A percentile compares a stretch with the other conserved stretches of the same genome.
These are phyloP conservation scores for Tenodera sinensis DNA, from an alignment of 2,888 invertebrate species.

Conservation along the genomic window DNA sequence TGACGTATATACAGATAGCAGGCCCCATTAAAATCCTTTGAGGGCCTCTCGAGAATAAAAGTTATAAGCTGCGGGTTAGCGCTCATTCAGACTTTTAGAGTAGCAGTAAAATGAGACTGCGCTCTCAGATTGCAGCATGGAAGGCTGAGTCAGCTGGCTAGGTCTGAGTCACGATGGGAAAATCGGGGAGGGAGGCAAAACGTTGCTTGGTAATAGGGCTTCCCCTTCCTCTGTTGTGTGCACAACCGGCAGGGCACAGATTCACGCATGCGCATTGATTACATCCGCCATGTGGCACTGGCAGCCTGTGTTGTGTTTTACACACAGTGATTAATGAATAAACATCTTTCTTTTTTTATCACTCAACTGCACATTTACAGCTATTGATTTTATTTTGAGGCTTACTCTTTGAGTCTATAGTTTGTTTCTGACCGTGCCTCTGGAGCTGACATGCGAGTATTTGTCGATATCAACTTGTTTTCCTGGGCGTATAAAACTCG, in stretches of 20 bases:
- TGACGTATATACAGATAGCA: background rate
- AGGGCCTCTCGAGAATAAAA: background rate
- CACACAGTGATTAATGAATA: too few relatives aligned
- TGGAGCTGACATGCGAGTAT: too few relatives aligned
- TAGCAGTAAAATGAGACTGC: background rate
- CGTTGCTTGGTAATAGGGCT: background rate
- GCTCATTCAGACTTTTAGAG: background rate
- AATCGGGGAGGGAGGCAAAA: background rate
- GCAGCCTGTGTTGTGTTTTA: background rate
- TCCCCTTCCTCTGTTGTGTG: background rate
- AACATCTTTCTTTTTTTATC: too few relatives aligned
- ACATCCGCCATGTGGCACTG: background rate
- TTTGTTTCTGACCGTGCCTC: too few relatives aligned
- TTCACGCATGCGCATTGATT: background rate
- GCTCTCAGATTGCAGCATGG: background rate
- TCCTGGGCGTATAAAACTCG: too few relatives aligned
- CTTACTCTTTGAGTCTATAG: too few relatives aligned
- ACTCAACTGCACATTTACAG: too few relatives aligned
- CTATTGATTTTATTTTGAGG: too few relatives aligned
- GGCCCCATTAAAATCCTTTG: background rate
- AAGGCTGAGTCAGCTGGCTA: background rate
- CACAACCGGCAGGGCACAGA: background rate
- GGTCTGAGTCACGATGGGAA: background rate
- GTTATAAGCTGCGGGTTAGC: background rate
- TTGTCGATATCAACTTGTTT: too few relatives aligned